A percentile compares a stretch with the other conserved stretches of the same genome.
Evolutionary conservation across 2,888 invertebrate genomes (phyloP).

Genomic region (Platypus cylindrus): DNA sequence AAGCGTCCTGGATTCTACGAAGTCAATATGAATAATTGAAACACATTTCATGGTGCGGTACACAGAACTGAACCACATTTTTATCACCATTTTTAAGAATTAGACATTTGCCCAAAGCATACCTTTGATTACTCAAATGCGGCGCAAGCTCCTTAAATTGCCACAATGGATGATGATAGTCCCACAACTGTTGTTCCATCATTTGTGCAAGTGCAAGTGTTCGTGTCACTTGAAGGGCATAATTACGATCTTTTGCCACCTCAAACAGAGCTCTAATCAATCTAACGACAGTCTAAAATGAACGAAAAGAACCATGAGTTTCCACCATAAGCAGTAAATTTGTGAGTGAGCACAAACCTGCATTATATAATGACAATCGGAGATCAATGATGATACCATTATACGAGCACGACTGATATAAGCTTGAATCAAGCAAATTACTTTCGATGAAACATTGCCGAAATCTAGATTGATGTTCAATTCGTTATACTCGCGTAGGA

Average conservation of each 20-base stretch:
- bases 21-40: slow-evolving; percentile 1
- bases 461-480: slow-evolving; percentile 67
- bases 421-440: slow-evolving; percentile 86
- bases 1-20: slow-evolving; percentile 61
- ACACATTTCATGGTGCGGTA: background rate
- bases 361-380: slow-evolving; percentile 79
- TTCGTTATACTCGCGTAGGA: slow-evolving; percentile 61
- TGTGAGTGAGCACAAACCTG: slow-evolving; percentile 44
- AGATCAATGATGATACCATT: slow-evolving; percentile 72
- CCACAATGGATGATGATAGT: slow-evolving; percentile 68
- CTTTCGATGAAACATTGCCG: slow-evolving; percentile 88
- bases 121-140: slow-evolving; percentile 54
- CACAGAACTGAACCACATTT: background rate
- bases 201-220: slow-evolving; percentile 82
- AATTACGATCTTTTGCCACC: slow-evolving; percentile 66
- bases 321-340: background rate
- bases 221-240: slow-evolving; percentile 76
- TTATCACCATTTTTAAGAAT: background rate
- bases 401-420: slow-evolving; percentile 73
- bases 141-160: slow-evolving; percentile 63
- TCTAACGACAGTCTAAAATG: slow-evolving; percentile 70
- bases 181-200: slow-evolving; percentile 88
- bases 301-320: slow-evolving; percentile 2
- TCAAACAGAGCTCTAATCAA: slow-evolving; percentile 90
- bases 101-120: slow-evolving; percentile 1